Evolutionary conservation across 1,140 invertebrate genomes (phyloP).

Genomic region (Drosophila nebulosa): DNA sequence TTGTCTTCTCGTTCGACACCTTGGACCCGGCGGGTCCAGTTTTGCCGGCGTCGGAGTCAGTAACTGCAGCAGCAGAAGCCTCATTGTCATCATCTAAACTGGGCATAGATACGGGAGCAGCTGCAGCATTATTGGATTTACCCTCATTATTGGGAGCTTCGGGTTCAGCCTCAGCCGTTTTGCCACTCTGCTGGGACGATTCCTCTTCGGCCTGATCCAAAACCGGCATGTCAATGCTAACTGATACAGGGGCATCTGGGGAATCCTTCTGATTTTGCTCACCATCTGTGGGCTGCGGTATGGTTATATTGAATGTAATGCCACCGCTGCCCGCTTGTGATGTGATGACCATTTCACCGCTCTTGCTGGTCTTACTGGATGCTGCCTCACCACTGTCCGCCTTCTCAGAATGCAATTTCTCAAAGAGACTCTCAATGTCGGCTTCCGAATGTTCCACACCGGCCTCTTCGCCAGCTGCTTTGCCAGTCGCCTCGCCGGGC

Average conservation of each 20-base stretch:
- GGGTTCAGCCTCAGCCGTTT: slow-evolving; percentile 12
- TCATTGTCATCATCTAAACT: slow-evolving; percentile 79
- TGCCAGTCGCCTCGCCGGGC: slow-evolving; percentile 26
- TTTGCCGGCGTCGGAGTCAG: slow-evolving; percentile 16
- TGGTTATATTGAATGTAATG: slow-evolving; percentile 80
- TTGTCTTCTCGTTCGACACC: background rate
- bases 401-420: slow-evolving; percentile 80
- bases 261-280: slow-evolving; percentile 59
- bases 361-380: slow-evolving; percentile 34
- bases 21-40: background rate
- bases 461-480: slow-evolving; percentile 30
- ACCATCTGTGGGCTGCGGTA: slow-evolving; percentile 65
- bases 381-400: slow-evolving; percentile 46
- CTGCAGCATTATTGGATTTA: slow-evolving; percentile 39
- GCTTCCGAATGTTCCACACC: slow-evolving; percentile 63
- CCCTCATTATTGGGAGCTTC: slow-evolving; percentile 26
- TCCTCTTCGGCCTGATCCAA: slow-evolving; percentile 77
- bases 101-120: slow-evolving; percentile 77
- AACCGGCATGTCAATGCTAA: slow-evolving; percentile 79
- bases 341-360: slow-evolving; percentile 74
- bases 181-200: slow-evolving; percentile 54
- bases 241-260: slow-evolving; percentile 65
- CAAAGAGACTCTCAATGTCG: slow-evolving; percentile 80
- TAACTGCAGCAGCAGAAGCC: slow-evolving; percentile 33
- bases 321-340: slow-evolving; percentile 76